Evolutionary conservation across 2,888 invertebrate genomes (phyloP), one percentile per base, ranked within the genome.

Genomic region (Pollenia angustigena): DNA sequence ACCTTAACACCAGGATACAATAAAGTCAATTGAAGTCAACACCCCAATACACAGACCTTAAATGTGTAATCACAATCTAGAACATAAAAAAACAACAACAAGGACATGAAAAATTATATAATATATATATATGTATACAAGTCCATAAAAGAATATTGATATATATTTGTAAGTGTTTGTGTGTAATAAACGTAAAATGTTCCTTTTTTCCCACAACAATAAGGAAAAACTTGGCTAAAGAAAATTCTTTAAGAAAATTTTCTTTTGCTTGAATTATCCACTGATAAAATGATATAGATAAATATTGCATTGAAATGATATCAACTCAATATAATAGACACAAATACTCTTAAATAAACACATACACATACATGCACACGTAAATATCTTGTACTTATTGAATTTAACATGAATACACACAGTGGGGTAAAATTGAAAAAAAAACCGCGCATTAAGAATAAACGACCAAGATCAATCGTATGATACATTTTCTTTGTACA

Each of bases 11-110:
- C 2, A 1, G 18, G 44, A 48, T 72, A 78, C 56, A 72, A 62
- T 62, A 81, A 87, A 84, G 83, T 87, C 83, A 87, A 87, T 83
- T 87, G 81, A 84, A 84, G 87, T 84, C 87, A 87, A 87, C 84
- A 87, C 81, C 72, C 84, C 81, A 68, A 84, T 76, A 60, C 44
- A 81, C 72, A 84, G 81, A 87, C 81, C 78, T 74, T 85, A 83
- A 78, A 75, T 23, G 18, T 76, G 48, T 64, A 69, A 64, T 64
- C 69, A 69, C 69, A 69, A 52, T 52, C 40, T 14, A 16, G 16
- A 58, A 56, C 46, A 11, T 14, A 10, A 64, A 60, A 56, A 58
- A 60, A 50, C 9, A 72, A 44, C 68, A 64, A 56, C 40, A 48
- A 23, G 12, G 8, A 42, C 23, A 52, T 52, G 23, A 23, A 52